Evolutionary conservation across 2,113 vertebrate species (phyloP), one percentile per base, ranked within the genome.

Genomic region (Chlorocebus sabaeus): DNA sequence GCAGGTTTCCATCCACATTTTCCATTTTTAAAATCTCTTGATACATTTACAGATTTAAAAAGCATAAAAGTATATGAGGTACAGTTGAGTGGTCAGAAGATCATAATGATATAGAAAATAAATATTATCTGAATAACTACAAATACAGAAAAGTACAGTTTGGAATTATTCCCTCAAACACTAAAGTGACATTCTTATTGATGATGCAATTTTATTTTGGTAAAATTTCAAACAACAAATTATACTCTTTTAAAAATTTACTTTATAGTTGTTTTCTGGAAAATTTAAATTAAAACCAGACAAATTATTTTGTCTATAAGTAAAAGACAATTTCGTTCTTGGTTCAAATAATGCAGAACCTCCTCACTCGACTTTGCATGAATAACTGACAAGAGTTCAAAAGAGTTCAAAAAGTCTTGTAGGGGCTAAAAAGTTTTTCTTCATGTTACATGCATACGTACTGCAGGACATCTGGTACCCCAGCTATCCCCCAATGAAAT

Each of bases 141-240:
- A 90, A 61, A 7, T n/a, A 61, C 0, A 48, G 25, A 72, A 1
- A 6, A 50, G 4, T n/a, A 30, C 0, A 8, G 5, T 25, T 20
- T 52, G 12, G 11, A 70, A 85, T 43, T 72, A 35, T 79, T 40
- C 1, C 9, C 10, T 83, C 27, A 73, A 43, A 43, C 9, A 13
- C 40, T 3, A 55, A 13, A n/a, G 0, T 84, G 4, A 11, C 30
- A 40, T 64, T 95, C 6, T 5, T 52, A 16, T 57, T 55, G 3
- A 35, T 45, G 9, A 95, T 23, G 22, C 43, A 9, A 82, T 80
- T 73, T 48, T 75, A 2, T 67, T 43, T 27, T 38, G 27, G 3
- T 38, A 48, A 79, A 55, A 14, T 80, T 90, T 70, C 16, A 81
- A 94, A 50, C 8, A 57, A 61, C 1, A 35, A 11, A 68, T 14